Conservation (phyloP, 2,797 vertebrate genomes). For the Liasis olivaceus region DNA sequence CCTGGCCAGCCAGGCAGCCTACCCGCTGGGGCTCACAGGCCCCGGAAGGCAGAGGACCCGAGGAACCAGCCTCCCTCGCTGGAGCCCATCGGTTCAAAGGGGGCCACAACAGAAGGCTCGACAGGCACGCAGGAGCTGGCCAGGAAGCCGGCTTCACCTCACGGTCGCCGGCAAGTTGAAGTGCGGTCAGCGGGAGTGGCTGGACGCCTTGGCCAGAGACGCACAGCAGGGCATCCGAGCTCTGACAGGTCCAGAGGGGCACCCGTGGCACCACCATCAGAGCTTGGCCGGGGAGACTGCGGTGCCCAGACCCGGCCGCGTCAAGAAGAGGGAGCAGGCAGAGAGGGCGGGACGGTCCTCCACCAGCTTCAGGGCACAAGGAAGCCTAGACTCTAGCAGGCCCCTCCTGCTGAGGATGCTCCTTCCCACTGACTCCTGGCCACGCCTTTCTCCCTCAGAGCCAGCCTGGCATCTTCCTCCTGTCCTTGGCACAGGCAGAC, state of each 20-base stretch:
- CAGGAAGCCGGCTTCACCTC: no score
- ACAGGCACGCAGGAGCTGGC: not conserved
- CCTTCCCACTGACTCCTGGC: not conserved
- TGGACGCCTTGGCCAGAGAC: not conserved
- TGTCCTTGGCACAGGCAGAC: not conserved
- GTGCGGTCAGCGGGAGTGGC: no score
- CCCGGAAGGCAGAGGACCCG: not conserved
- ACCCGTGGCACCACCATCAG: not conserved
- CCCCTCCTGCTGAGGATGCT: not conserved
- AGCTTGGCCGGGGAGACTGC: no score
- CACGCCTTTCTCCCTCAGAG: not conserved
- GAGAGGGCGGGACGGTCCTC: not conserved
- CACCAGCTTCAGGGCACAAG: not conserved
- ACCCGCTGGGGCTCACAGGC: not conserved
- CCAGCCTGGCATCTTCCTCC: not conserved
- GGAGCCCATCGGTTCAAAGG: not conserved
- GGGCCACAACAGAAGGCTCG: not conserved
- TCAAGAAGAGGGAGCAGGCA: not conserved
- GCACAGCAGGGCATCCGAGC: not conserved
- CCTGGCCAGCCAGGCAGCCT: not conserved
- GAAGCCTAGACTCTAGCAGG: not conserved
- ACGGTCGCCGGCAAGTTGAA: not conserved
- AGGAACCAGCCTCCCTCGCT: not conserved
- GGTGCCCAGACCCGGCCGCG: not conserved
- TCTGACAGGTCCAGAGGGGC: not conserved